These are phyloP conservation scores for Lamprotornis superbus DNA, from an alignment of 2,113 vertebrate species.

Conservation along the genomic window DNA sequence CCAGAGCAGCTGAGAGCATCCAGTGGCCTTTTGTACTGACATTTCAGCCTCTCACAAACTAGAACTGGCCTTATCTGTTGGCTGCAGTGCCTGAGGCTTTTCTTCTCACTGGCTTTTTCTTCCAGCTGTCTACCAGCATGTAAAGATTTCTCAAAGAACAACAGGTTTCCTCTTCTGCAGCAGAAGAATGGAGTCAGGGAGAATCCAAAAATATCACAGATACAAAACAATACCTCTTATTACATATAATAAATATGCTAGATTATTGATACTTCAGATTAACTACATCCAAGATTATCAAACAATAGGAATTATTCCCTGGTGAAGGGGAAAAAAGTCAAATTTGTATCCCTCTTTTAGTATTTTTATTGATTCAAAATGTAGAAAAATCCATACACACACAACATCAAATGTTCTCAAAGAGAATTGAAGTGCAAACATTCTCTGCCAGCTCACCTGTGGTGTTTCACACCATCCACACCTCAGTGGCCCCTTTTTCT, in stretches of 20 bases:
- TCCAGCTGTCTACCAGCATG: neutral
- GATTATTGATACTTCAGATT: neutral
- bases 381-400: neutral
- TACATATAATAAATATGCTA: neutral
- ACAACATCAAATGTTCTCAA: neutral
- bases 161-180: neutral
- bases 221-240: neutral
- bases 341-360: neutral
- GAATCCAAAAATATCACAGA: neutral
- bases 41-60: slow-evolving; percentile 19
- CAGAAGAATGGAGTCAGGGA: neutral
- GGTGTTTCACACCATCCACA: neutral
- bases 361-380: slow-evolving; percentile 7
- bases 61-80: neutral
- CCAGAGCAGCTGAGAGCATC: neutral
- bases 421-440: neutral
- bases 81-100: slow-evolving; percentile 12
- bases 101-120: slow-evolving; percentile 2
- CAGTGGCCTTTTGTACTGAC: slow-evolving; percentile 5
- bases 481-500: neutral
- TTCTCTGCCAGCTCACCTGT: neutral
- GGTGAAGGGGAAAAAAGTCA: neutral
- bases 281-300: neutral
- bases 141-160: neutral
- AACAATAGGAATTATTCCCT: neutral